These are phyloP conservation scores for Pogona vitticeps DNA, from an alignment of 2,113 vertebrate genomes.

Conservation along the genomic window DNA sequence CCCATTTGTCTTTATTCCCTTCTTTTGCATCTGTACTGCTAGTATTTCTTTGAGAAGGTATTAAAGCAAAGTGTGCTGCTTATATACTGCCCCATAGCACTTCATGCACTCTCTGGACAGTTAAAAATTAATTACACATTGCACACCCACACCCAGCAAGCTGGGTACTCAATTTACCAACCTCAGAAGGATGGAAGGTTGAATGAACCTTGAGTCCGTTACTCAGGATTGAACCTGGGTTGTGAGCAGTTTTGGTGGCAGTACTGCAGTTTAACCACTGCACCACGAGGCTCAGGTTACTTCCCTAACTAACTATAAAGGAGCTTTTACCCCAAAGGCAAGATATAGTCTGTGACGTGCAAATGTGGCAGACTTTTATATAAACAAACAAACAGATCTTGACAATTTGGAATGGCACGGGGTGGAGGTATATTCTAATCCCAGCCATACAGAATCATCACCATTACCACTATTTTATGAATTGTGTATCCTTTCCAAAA, in stretches of 20 bases:
- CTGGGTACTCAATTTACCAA: too few relatives aligned
- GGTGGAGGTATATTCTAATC: not conserved
- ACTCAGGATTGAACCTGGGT: too few relatives aligned
- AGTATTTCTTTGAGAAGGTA: not conserved
- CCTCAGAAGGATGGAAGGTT: too few relatives aligned
- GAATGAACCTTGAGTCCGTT: too few relatives aligned
- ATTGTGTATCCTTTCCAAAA: not conserved
- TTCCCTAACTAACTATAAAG: not conserved
- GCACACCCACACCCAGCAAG: too few relatives aligned
- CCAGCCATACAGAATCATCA: not conserved
- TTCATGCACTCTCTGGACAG: too few relatives aligned
- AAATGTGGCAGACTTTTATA: not conserved
- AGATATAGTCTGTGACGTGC: not conserved
- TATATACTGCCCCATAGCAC: too few relatives aligned
- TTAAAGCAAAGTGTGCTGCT: too few relatives aligned
- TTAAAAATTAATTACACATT: too few relatives aligned
- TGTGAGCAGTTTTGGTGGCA: too few relatives aligned
- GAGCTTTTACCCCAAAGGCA: not conserved
- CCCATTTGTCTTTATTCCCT: not conserved
- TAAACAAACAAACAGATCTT: not conserved
- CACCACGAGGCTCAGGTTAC: too few relatives aligned
- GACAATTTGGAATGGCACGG: not conserved
- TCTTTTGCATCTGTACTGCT: not conserved
- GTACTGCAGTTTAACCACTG: too few relatives aligned
- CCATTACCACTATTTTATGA: not conserved